Base-by-base conservation (phyloP, 2,113 vertebrate genomes). In the Choloepus hoffmanni region DNA sequence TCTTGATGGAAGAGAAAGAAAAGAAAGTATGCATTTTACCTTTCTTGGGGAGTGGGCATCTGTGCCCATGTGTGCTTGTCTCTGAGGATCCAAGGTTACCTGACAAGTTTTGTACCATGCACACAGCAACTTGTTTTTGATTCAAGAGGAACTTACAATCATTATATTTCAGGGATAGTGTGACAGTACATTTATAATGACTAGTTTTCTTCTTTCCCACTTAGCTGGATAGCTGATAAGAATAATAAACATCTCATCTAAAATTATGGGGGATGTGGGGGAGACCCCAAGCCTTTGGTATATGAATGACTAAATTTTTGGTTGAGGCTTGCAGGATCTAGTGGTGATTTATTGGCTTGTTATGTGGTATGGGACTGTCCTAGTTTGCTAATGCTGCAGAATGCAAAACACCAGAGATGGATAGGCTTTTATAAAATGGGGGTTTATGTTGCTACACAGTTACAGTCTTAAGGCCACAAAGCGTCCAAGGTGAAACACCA, bases 131-230 rank as follows among this genome's bases (percentile, higher is more conserved):
- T 58, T 48, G 23, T 50, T 77, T 95, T 77, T 74, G 63, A 84
- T 48, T 81, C 19, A 82, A 83, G 45, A 95, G 92, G 89, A 68
- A 87, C 85, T 94, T 67, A 21, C 4, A 63, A 63, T 72, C 53
- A 12, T 76, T 79, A 55, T 45, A 65, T 10, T 33, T 68, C 1
- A 23, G 50, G 45, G 9, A 50, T 53, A 18, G 50, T 83, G 82
- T 77, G 76, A 48, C 77, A 26, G 26, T 43, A 15, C 14, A 72
- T 85, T 95, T 92, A 33, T 45, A 65, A 65, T 92, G 55, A 43
- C 2, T 40, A 12, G 15, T 86, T 77, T 73, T 94, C 62, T 77
- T 68, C 68, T 85, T 77, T 83, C 68, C 50, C 21, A 19, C 36
- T 65, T 79, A 67, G 63, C 5, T 90, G 89, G 36, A n/a, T 85